Evolutionary conservation across 2,888 invertebrate species (phyloP).

Genomic region (Drosophila mimetica): DNA sequence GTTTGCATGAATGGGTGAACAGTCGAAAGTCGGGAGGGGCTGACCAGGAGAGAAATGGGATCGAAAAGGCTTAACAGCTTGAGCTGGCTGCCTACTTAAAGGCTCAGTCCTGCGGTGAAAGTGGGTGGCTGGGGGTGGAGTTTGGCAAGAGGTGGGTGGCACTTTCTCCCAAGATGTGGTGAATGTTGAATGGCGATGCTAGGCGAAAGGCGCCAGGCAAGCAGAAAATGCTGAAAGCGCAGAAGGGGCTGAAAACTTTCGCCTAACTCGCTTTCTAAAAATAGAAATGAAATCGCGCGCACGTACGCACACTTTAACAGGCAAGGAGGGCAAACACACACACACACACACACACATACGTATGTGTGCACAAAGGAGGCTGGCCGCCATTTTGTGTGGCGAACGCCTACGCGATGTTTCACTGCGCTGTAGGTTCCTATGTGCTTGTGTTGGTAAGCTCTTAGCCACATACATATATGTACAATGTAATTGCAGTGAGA

Average conservation of each 20-base stretch:
- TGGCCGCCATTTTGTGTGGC: constrained; percentile 76
- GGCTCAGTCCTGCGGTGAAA: constrained; percentile 32
- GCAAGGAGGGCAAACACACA: constrained; percentile 37
- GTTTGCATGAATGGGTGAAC: background rate
- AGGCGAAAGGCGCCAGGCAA: constrained; percentile 34
- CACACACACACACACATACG: constrained; percentile 20
- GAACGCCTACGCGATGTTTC: constrained; percentile 65
- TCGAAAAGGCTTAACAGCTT: constrained; percentile 44
- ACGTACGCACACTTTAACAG: constrained; percentile 37
- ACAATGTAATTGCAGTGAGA: constrained; percentile 11
- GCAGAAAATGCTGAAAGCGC: constrained; percentile 24
- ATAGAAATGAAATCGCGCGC: constrained; percentile 78
- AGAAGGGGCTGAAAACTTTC: constrained; percentile 43
- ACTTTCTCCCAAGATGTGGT: constrained; percentile 33
- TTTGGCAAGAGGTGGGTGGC: background rate
- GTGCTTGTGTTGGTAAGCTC: constrained; percentile 17
- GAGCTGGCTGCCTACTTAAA: constrained; percentile 22
- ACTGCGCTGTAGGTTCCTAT: constrained; percentile 33
- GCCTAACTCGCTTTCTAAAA: constrained; percentile 63
- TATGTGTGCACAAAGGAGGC: constrained; percentile 63
- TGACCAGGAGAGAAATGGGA: background rate
- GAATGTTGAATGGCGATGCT: constrained; percentile 21
- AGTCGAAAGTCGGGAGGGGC: background rate
- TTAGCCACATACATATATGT: constrained; percentile 22
- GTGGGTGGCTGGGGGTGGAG: background rate